phyloP scores from a whole-genome alignment of 2,888 invertebrate genomes.

The Nomada ferruginata region DNA sequence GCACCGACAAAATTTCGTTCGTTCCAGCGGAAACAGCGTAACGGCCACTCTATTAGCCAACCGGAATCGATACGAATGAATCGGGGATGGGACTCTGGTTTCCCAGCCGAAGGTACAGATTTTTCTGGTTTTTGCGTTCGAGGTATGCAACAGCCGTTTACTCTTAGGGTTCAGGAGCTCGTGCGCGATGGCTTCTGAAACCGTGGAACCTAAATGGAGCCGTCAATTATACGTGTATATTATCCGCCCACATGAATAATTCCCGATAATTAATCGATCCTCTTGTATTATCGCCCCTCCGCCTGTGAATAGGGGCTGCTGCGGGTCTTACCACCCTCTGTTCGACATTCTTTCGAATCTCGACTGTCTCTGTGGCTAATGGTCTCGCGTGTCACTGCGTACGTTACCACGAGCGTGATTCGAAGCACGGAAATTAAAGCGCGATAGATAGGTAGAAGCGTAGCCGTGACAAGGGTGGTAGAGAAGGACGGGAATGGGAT shows the following conservation, averaged over 20 bases:
- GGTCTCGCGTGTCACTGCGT: conserved; percentile 12
- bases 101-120: neutral
- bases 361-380: neutral
- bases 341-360: conserved; percentile 7
- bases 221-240: conserved; percentile 34
- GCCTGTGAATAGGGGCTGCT: conserved; percentile 23
- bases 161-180: neutral
- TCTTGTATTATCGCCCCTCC: conserved; percentile 10
- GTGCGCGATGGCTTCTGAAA: conserved; percentile 7
- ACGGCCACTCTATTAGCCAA: conserved; percentile 30
- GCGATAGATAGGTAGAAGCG: conserved; percentile 53
- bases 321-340: neutral
- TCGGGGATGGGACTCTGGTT: neutral
- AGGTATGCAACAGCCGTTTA: too few species aligned
- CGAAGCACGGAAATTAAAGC: conserved; percentile 66
- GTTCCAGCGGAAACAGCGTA: conserved; percentile 39
- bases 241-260: conserved; percentile 26
- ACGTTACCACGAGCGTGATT: conserved; percentile 31
- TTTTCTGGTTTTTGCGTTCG: too few species aligned
- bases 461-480: neutral
- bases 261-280: conserved; percentile 47
- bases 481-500: neutral
- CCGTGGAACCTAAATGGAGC: neutral
- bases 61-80: conserved; percentile 17
- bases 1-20: conserved; percentile 34